Evolutionary conservation across 2,797 vertebrate genomes (phyloP).

Genomic region (Selene dorsalis): DNA sequence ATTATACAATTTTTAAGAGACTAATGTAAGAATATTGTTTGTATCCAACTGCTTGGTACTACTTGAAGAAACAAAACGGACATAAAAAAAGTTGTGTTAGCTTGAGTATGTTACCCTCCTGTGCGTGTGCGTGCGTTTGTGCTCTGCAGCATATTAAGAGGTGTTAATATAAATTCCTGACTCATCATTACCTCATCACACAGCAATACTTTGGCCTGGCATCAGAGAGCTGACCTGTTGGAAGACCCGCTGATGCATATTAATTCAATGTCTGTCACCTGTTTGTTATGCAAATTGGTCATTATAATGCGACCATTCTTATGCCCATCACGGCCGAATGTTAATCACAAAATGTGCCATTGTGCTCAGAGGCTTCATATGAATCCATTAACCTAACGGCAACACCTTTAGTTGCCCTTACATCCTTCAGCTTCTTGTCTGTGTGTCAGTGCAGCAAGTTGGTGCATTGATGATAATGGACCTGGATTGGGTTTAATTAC

Average conservation of each 20-base stretch:
- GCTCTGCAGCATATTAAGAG: constrained; percentile 28
- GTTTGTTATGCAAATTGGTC: constrained; percentile 78
- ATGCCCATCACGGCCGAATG: constrained; percentile 69
- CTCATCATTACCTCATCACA: constrained; percentile 69
- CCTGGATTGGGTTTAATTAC: constrained; percentile 75
- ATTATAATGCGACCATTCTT: constrained; percentile 69
- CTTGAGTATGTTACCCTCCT: not conserved
- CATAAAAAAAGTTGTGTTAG: not conserved
- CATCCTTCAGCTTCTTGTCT: constrained; percentile 72
- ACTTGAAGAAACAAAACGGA: not conserved
- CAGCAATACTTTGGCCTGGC: constrained; percentile 52
- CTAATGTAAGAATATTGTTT: not conserved
- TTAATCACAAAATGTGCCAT: constrained; percentile 76
- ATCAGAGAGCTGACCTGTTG: constrained; percentile 55
- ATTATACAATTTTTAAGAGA: not conserved
- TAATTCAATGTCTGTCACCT: constrained; percentile 71
- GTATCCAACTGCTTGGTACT: not conserved
- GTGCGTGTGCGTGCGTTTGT: constrained; percentile 13
- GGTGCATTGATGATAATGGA: constrained; percentile 72
- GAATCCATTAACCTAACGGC: constrained; percentile 75
- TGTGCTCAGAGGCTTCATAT: constrained; percentile 64
- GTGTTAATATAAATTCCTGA: constrained; percentile 61
- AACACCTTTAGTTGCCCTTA: constrained; percentile 69
- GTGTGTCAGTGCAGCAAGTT: constrained; percentile 69
- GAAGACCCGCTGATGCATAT: constrained; percentile 71